phyloP scores from a whole-genome alignment of 1,140 invertebrate species.

The Reticulitermes speratus region DNA sequence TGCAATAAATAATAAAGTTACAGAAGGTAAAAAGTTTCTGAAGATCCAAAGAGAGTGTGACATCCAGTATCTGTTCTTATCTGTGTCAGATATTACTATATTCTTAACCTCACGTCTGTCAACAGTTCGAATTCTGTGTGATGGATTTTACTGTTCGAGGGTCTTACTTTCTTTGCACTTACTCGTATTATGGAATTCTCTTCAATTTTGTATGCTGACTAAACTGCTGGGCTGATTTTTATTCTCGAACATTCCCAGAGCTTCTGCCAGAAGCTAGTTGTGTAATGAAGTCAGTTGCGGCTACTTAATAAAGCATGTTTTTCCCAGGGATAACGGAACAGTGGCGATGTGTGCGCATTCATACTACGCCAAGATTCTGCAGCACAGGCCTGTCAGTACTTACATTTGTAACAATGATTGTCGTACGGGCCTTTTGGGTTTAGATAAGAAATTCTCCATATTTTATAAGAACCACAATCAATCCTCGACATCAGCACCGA shows the following conservation, averaged over 20 bases:
- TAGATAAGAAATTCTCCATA: too few species aligned
- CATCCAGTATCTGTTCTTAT: too few species aligned
- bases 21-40: too few species aligned
- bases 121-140: background rate
- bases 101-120: too few species aligned
- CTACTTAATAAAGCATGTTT: background rate
- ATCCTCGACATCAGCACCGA: too few species aligned
- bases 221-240: background rate
- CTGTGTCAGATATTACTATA: too few species aligned
- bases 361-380: background rate
- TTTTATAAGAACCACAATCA: too few species aligned
- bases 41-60: too few species aligned
- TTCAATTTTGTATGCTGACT: background rate
- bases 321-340: constrained; percentile 9
- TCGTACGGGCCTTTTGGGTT: too few species aligned
- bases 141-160: background rate
- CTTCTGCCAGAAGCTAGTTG: background rate
- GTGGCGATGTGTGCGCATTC: background rate
- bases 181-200: background rate
- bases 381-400: background rate
- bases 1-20: too few species aligned
- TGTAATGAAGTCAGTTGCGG: background rate
- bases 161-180: background rate
- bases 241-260: background rate
- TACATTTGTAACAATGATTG: background rate